Evolutionary conservation across 2,797 vertebrate species (phyloP).

Genomic region (Lutjanus campechanus): DNA sequence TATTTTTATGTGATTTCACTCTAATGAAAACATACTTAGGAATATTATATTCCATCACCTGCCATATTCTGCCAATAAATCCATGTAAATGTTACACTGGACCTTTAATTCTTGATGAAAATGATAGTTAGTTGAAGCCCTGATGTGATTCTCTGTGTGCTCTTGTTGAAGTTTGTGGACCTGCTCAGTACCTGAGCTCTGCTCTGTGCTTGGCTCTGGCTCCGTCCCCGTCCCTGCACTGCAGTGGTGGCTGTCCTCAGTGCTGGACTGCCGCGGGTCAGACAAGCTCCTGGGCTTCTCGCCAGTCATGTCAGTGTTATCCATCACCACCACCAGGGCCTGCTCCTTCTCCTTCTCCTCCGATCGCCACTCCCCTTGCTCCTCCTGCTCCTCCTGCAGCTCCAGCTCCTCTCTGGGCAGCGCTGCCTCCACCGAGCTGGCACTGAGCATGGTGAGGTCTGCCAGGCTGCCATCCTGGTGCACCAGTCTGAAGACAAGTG

Average conservation of each 20-base stretch:
- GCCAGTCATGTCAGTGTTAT: constrained; percentile 56
- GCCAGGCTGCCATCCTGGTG: constrained; percentile 95
- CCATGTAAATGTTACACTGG: too few relatives aligned
- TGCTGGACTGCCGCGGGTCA: constrained; percentile 76
- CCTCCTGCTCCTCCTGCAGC: constrained; percentile 18
- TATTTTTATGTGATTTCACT: too few relatives aligned
- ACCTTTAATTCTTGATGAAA: not conserved
- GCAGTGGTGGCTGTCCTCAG: constrained; percentile 84
- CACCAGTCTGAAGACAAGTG: constrained; percentile 87
- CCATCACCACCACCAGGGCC: constrained; percentile 74
- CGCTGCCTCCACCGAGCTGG: constrained; percentile 79
- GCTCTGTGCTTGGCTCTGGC: constrained; percentile 83
- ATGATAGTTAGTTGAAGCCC: not conserved
- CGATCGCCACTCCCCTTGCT: constrained; percentile 65
- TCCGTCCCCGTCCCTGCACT: constrained; percentile 78
- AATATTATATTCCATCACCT: too few relatives aligned
- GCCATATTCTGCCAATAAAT: too few relatives aligned
- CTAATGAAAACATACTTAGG: too few relatives aligned
- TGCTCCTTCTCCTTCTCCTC: constrained; percentile 78
- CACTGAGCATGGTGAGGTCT: constrained; percentile 94
- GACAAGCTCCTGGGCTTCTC: constrained; percentile 72
- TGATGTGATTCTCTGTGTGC: not conserved
- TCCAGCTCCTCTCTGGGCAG: constrained; percentile 78
- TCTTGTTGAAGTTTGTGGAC: not conserved
- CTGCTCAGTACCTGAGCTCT: constrained; percentile 88